These are phyloP conservation scores for Sphecodes monilicornis DNA, from an alignment of 2,888 invertebrate genomes.

Conservation along the genomic window DNA sequence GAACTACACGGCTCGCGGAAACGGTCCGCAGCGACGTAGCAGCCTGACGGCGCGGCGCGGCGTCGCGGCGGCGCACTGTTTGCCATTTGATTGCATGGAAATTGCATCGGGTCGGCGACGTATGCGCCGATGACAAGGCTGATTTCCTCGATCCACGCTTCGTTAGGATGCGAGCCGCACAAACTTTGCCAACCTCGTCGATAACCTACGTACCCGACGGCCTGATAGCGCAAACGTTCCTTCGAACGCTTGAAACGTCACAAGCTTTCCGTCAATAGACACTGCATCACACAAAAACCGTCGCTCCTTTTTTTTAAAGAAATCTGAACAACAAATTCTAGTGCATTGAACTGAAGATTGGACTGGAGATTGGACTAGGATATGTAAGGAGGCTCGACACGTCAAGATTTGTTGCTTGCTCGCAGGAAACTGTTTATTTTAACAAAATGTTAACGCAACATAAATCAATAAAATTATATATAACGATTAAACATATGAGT, in stretches of 20 bases:
- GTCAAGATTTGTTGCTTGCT: too few relatives aligned
- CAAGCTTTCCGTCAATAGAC: background rate
- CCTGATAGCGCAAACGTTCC: background rate
- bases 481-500: too few relatives aligned
- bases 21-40: constrained; percentile 43
- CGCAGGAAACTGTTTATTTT: too few relatives aligned
- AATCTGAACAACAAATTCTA: too few relatives aligned
- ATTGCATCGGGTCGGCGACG: constrained; percentile 67
- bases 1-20: constrained; percentile 72
- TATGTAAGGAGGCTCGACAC: too few relatives aligned
- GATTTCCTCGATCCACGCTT: constrained; percentile 59
- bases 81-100: constrained; percentile 74
- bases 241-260: background rate
- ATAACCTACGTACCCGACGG: background rate
- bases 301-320: too few relatives aligned
- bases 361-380: too few relatives aligned
- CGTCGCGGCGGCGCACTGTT: constrained; percentile 54
- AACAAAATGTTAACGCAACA: too few relatives aligned
- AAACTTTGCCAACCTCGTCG: constrained; percentile 20
- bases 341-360: too few relatives aligned
- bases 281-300: too few relatives aligned
- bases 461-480: too few relatives aligned
- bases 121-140: constrained; percentile 61
- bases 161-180: constrained; percentile 35
- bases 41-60: constrained; percentile 15